Percentiles rank a stretch among this genome's conserved stretches.
Conservation (phyloP, 2,888 invertebrate genomes). For the Ochlodes sylvanus region DNA sequence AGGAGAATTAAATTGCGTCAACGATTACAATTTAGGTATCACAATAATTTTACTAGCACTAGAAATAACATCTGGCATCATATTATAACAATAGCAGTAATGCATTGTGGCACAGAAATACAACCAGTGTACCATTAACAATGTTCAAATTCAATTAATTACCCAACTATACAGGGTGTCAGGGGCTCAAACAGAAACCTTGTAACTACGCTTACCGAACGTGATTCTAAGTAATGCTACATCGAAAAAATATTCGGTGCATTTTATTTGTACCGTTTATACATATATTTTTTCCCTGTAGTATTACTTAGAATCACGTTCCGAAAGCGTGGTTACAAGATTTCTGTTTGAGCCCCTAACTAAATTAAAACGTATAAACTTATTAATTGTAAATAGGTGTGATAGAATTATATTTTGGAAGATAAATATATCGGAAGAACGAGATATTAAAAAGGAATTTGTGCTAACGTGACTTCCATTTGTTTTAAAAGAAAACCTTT, state of each 20-base stretch:
- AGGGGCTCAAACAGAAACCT: too few relatives aligned
- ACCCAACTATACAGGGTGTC: too few relatives aligned
- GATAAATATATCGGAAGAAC: conserved; percentile 1
- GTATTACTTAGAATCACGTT: too few relatives aligned
- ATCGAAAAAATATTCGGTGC: too few relatives aligned
- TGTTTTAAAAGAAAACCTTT: conserved; percentile 2
- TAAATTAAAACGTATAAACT: too few relatives aligned
- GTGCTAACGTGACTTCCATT: conserved; percentile 26
- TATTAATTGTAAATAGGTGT: background rate
- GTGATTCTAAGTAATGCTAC: too few relatives aligned
- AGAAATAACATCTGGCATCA: conserved; percentile 17
- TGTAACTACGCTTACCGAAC: too few relatives aligned
- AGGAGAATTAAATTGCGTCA: conserved; percentile 4
- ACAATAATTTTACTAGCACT: conserved; percentile 22
- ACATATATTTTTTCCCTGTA: too few relatives aligned
- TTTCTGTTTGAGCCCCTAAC: too few relatives aligned
- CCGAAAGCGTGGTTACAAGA: too few relatives aligned
- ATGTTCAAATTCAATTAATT: conserved; percentile 3
- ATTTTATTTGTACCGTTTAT: too few relatives aligned
- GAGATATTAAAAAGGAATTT: conserved; percentile 11
- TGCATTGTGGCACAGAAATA: conserved; percentile 22
- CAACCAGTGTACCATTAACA: conserved; percentile 7
- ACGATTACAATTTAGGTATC: conserved; percentile 15
- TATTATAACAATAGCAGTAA: conserved; percentile 16
- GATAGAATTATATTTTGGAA: background rate